Evolutionary conservation across 2,888 invertebrate species (phyloP), one percentile per base, ranked within the genome.

Genomic region (Caenorhabditis imperialis): DNA sequence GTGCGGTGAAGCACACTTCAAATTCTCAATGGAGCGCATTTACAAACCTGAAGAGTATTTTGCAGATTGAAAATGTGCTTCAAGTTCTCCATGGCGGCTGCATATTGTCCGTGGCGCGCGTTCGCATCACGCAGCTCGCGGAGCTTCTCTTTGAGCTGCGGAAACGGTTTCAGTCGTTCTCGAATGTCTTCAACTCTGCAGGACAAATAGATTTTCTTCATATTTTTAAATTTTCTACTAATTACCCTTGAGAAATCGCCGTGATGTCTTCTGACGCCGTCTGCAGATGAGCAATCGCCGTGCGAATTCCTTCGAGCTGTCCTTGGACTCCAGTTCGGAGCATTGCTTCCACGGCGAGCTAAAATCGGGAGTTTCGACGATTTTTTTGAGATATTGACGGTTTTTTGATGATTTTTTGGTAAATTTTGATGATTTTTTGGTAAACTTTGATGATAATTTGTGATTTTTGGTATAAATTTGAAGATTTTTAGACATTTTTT

Each of bases 291-390:
- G 93, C 93, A 18, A 99, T 91, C 0, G 98, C 98, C 12, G 94
- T 93, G 82, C 94, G 92, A 0, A 99, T 97, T 0, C 96, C 97
- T 89, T 99, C 98, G 60, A 99, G 90, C 89, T 99, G 97, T 77
- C 96, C 95, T 89, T 99, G 97, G 91, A 99, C 95, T 1, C 96
- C 96, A n/a, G 97, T 96, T 90, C 98, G 97, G 22, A 99, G 89
- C 91, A 95, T 93, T 1, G 95, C 94, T 89, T 96, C 96, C 8
- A 95, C 94, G 3, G 95, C 94, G 0, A 93, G 93, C 90, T 95
- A 4, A 93, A 71, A 50, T 48, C 8, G 2, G 22, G 20, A 40
- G 1, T 27, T 27, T 25, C 16, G 38, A 18, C 6, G 58, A 22
- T 54, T 42, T n/a, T n/a, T n/a, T n/a, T n/a, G n/a, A 14, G 20